phyloP scores from a whole-genome alignment of 2,113 vertebrate species.

The Nothobranchius furzeri region DNA sequence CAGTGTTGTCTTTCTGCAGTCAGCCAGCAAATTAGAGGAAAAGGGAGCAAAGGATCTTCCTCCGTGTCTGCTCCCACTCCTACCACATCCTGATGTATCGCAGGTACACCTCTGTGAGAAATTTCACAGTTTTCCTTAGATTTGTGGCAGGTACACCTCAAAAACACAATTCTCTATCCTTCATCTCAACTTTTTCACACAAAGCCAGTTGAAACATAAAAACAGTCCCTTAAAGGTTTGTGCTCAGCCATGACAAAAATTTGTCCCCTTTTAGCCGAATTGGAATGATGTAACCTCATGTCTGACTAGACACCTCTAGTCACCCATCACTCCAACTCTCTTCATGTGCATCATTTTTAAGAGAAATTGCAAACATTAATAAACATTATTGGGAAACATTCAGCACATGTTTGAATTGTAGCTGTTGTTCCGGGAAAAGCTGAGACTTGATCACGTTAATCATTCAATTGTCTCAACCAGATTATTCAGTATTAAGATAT shows the following conservation, averaged over 20 bases:
- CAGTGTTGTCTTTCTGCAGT: conserved; percentile 78
- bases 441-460: conserved; percentile 2
- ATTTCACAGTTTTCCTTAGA: conserved; percentile 20
- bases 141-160: conserved; percentile 16
- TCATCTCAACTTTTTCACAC: not conserved
- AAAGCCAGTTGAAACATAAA: too few relatives aligned
- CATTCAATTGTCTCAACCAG: conserved; percentile 4
- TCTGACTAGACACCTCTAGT: too few relatives aligned
- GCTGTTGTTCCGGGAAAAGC: conserved; percentile 19
- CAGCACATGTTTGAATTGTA: not conserved
- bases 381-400: not conserved
- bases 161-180: not conserved
- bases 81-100: conserved; percentile 52
- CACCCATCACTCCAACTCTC: too few relatives aligned
- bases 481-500: conserved; percentile 10
- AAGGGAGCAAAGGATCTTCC: conserved; percentile 51
- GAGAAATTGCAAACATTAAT: not conserved
- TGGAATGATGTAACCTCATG: too few relatives aligned
- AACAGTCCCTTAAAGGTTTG: not conserved
- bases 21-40: conserved; percentile 69
- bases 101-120: conserved; percentile 33
- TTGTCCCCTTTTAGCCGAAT: too few relatives aligned
- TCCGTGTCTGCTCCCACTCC: conserved; percentile 50
- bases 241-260: too few relatives aligned
- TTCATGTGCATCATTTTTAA: not conserved